Evolutionary conservation across 2,797 vertebrate species (phyloP), one percentile per base, ranked within the genome.

Genomic region (Karalla daura): DNA sequence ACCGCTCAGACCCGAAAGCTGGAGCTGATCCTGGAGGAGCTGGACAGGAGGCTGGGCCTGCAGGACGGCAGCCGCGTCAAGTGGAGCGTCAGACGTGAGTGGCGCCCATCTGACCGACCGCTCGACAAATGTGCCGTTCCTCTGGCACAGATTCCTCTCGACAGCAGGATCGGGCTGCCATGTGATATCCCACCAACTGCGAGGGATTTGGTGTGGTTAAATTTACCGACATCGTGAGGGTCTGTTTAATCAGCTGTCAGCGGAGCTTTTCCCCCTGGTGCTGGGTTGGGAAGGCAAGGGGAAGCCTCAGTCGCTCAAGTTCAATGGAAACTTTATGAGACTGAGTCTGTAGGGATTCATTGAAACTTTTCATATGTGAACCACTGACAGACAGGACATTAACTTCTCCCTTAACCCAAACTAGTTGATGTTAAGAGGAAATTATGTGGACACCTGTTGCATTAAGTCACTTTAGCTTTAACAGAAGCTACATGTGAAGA

Each of bases 61-160:
- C 83, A 93, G 67, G 90, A 91, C 64, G 27, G 45, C 74, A 81
- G 53, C 13, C 80, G 71, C 77, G 83, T 76, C 82, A 94, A 93
- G 80, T 99, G 98, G 97, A 94, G 81, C 1, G 74, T 96, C 80
- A 94, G 94, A 63, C 88, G 97, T 99, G 90, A 77, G 96, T 93
- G 82, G 82, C 17, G 60, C n/a, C n/a, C 46, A 33, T 68, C 52
- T 5, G 56, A 58, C 56, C 62, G 72, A 78, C 74, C 71, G 70
- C 61, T 67, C 44, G 75, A 80, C 84, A 86, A 87, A 83, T 79
- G 76, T 66, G 80, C 70, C 40, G 45, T 72, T 47, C 78, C 84
- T 51, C 71, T 84, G 82, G 69, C 75, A 61, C 5, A 4, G 27
- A 8, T 47, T 61, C 37, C 5, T 2, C 10, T 59, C 77, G 32